Base-by-base conservation (phyloP, 2,888 invertebrate species). In the Sminthurinus aureus region DNA sequence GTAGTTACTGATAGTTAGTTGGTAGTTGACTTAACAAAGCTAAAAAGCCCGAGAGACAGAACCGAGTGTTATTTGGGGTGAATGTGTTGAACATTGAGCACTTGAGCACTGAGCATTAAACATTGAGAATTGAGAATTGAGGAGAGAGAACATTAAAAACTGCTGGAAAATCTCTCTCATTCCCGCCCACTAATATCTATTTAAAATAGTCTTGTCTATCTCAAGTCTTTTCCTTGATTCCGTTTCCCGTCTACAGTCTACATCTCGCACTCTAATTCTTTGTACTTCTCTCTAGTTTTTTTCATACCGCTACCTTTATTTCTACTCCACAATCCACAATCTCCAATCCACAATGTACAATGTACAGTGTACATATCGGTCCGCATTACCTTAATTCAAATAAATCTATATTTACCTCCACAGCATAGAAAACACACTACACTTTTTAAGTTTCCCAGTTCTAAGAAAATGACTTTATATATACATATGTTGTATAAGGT, bases 381-480 rank as follows among this genome's bases (percentile, higher is more conserved):
- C 38, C 6, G 38, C 38, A 38, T 38, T 38, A 38, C 38, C 58
- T 58, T 58, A 58, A 18, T 58, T 18, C 58, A 18, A 58, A 18
- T 58, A 13, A 13, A 58, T 58, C 58, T 18, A 58, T 58, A 58
- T 58, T 58, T 58, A 58, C 18, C 58, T 58, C 18, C 18, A 58
- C 18, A 13, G 2, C 2, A 58, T 2, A 58, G 9, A 58, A 58
- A 58, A 15, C 6, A 64, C 18, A 9, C 18, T 74, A 18, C 22
- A 18, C 51, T 51, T 51, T 51, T 13, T 51, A n/a, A 51, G 24
- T 75, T 26, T 51, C 75, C n/a, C 73, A 77, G 81, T 84, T 77
- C 80, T 71, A 69, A 77, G 81, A 81, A 79, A 84, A 84, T 83
- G 81, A 81, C 84, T 84, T 84, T 81, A 83, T 84, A 84, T 69